Conservation (phyloP, 1,140 invertebrate species). For the Diuraphis noxia region DNA sequence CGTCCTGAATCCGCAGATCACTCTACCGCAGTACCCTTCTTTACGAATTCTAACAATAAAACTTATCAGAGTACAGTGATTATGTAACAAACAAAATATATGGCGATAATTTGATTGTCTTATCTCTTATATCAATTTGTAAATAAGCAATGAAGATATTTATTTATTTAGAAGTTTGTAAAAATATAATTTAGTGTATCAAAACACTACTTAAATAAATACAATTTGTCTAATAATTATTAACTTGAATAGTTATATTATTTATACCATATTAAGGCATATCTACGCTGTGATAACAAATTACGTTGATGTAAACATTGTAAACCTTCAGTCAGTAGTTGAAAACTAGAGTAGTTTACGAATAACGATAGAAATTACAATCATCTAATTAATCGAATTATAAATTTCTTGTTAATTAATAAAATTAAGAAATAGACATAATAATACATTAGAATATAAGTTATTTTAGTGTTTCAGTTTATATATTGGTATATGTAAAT, state of each 20-base stretch:
- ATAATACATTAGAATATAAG: neutral
- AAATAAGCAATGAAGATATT: neutral
- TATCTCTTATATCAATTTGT: neutral
- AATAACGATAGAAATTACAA: neutral
- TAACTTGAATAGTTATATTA: no score
- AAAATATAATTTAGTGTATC: no score
- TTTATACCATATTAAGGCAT: no score
- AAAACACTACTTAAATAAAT: no score
- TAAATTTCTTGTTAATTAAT: neutral
- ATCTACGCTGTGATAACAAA: no score
- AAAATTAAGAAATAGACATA: neutral
- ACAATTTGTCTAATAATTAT: no score
- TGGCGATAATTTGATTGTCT: neutral
- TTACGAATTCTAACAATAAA: no score
- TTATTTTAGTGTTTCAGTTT: neutral
- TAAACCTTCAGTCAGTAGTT: neutral
- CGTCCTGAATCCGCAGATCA: no score
- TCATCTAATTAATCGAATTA: neutral
- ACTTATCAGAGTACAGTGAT: neutral
- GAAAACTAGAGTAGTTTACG: neutral
- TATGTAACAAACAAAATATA: neutral
- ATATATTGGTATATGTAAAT: no score
- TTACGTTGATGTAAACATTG: no score
- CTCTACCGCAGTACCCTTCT: no score
- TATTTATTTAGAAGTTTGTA: neutral